Conservation (phyloP, 2,797 vertebrate species). For the Cyprinodon diabolis region DNA sequence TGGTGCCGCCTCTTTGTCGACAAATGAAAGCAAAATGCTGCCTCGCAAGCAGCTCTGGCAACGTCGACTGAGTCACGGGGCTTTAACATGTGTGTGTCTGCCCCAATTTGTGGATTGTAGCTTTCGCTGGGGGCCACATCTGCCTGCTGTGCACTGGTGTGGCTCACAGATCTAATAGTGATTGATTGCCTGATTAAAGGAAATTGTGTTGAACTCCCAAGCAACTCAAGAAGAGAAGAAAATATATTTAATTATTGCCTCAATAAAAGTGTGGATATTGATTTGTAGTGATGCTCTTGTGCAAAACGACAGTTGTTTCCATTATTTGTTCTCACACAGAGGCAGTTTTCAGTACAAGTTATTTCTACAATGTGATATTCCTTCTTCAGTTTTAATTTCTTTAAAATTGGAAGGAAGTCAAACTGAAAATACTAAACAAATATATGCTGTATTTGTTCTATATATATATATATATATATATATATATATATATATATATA, state of each 20-base stretch:
- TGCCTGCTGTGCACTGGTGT: slow-evolving; percentile 64
- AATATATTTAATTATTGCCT: slow-evolving; percentile 62
- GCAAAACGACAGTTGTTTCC: slow-evolving; percentile 31
- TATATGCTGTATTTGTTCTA: neutral
- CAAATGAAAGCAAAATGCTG: slow-evolving; percentile 60
- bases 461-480: no score
- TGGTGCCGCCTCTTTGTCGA: slow-evolving; percentile 59
- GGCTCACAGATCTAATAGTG: slow-evolving; percentile 67
- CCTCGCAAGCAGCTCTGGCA: slow-evolving; percentile 52
- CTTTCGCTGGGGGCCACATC: slow-evolving; percentile 66
- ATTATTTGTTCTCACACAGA: neutral
- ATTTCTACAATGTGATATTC: neutral
- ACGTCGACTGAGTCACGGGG: slow-evolving; percentile 51
- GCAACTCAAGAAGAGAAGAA: slow-evolving; percentile 64
- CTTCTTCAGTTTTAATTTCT: neutral
- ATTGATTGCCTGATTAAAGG: slow-evolving; percentile 76
- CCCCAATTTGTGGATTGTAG: slow-evolving; percentile 68
- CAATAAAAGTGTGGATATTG: slow-evolving; percentile 64
- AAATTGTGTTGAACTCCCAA: slow-evolving; percentile 70
- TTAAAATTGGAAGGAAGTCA: no score
- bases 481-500: no score
- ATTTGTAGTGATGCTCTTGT: slow-evolving; percentile 52
- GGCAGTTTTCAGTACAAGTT: neutral
- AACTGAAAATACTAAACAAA: no score
- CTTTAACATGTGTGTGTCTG: slow-evolving; percentile 59